Evolutionary conservation across 2,797 vertebrate species (phyloP).

Genomic region (Galaxias olidus): DNA sequence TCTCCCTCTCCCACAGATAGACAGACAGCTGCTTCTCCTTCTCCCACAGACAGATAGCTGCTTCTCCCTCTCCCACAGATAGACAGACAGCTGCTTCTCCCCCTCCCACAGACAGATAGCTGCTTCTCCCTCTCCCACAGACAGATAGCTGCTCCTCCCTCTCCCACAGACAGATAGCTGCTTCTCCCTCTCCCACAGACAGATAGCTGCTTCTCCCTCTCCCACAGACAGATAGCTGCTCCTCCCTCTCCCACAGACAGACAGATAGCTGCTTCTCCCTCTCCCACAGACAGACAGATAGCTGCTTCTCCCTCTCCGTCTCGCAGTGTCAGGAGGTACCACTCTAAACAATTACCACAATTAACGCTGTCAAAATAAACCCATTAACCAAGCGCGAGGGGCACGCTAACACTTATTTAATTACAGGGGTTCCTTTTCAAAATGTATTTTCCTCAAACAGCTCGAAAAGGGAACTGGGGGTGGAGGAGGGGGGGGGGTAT

Average conservation of each 20-base stretch:
- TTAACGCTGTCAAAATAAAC: slow-evolving; percentile 83
- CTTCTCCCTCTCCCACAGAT: slow-evolving; percentile 18
- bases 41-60: too few species aligned
- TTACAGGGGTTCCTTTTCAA: slow-evolving; percentile 72
- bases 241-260: slow-evolving; percentile 6
- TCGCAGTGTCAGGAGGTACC: slow-evolving; percentile 73
- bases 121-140: slow-evolving; percentile 26
- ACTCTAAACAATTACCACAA: slow-evolving; percentile 80
- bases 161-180: too few species aligned
- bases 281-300: slow-evolving; percentile 63
- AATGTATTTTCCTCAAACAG: slow-evolving; percentile 66
- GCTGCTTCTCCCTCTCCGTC: slow-evolving; percentile 42
- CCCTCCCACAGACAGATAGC: too few species aligned
- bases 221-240: too few species aligned
- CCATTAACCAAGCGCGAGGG: slow-evolving; percentile 70
- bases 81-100: slow-evolving; percentile 38
- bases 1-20: slow-evolving; percentile 8
- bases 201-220: slow-evolving; percentile 31
- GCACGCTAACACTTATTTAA: slow-evolving; percentile 68
- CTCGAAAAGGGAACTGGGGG: slow-evolving; percentile 36
- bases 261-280: slow-evolving; percentile 34
- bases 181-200: slow-evolving; percentile 18
- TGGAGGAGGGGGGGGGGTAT: slow-evolving; percentile 21
- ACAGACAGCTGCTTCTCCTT: slow-evolving; percentile 33
- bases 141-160: slow-evolving; percentile 33